phyloP scores from a whole-genome alignment of 2,888 invertebrate genomes.

The Orchestes rusci region DNA sequence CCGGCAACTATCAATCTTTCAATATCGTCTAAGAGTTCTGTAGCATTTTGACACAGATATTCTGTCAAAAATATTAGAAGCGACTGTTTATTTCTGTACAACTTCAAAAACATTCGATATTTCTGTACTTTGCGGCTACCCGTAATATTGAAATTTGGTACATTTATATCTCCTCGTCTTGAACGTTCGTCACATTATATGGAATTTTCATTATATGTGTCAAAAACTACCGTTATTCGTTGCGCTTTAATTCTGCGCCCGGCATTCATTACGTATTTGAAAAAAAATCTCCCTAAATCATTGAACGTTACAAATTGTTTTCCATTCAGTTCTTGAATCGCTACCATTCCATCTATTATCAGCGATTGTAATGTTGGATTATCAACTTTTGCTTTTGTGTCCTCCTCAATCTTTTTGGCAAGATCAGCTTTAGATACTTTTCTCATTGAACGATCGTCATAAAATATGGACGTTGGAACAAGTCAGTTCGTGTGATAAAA shows the following conservation, averaged over 20 bases:
- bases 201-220: background rate
- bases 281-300: constrained; percentile 10
- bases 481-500: constrained; percentile 19
- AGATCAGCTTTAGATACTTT: constrained; percentile 19
- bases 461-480: constrained; percentile 11
- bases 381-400: background rate
- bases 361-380: constrained; percentile 12
- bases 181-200: background rate
- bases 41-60: too few species aligned
- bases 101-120: too few species aligned
- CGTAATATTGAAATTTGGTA: too few species aligned
- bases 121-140: too few species aligned
- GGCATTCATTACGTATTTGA: background rate
- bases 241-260: background rate
- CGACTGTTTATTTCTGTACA: too few species aligned
- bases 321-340: constrained; percentile 14
- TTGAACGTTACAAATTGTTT: constrained; percentile 18
- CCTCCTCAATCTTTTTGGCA: constrained; percentile 15
- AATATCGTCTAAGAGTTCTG: background rate
- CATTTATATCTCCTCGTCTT: too few species aligned
- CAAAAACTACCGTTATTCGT: background rate
- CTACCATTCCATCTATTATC: constrained; percentile 17
- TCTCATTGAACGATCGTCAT: constrained; percentile 21
- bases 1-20: constrained; percentile 1
- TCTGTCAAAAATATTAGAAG: too few species aligned